These are phyloP conservation scores for Coleophora flavipennella DNA, from an alignment of 2,888 invertebrate genomes.

Conservation along the genomic window DNA sequence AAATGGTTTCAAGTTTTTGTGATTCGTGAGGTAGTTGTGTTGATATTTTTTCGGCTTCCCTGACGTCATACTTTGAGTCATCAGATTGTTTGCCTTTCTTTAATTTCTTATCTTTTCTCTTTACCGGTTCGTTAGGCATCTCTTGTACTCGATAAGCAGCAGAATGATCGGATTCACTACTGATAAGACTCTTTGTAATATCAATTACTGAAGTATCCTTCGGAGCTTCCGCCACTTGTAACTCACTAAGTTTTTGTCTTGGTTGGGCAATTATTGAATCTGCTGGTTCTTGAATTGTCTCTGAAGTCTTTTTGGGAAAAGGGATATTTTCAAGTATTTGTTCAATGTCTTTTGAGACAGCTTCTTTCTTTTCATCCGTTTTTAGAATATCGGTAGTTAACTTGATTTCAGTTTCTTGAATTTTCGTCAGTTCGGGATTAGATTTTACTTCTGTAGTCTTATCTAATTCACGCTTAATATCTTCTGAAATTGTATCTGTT, in stretches of 20 bases:
- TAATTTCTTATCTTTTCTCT: constrained; percentile 8
- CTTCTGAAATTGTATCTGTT: not conserved
- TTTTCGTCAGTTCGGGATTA: too few relatives aligned
- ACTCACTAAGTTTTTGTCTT: not conserved
- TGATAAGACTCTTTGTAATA: constrained; percentile 15
- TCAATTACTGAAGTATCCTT: not conserved
- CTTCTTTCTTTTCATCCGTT: too few relatives aligned
- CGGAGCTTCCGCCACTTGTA: not conserved
- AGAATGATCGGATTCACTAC: constrained; percentile 28
- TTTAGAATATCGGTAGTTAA: too few relatives aligned
- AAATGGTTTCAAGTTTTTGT: too few relatives aligned
- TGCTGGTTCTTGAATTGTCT: too few relatives aligned
- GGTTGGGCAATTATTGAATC: too few relatives aligned
- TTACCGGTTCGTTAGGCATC: constrained; percentile 17
- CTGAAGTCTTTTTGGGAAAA: too few relatives aligned
- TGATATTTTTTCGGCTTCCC: not conserved
- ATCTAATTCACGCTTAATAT: not conserved
- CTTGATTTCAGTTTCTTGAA: too few relatives aligned
- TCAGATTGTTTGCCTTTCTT: constrained; percentile 1
- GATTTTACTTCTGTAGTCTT: too few relatives aligned
- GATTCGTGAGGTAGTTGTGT: too few relatives aligned
- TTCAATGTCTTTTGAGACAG: too few relatives aligned
- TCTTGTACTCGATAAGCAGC: constrained; percentile 4
- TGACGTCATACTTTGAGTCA: constrained; percentile 1
- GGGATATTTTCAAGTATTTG: too few relatives aligned